Evolutionary conservation across 2,113 vertebrate species (phyloP).

Genomic region (Neodontobutis hainanensis): DNA sequence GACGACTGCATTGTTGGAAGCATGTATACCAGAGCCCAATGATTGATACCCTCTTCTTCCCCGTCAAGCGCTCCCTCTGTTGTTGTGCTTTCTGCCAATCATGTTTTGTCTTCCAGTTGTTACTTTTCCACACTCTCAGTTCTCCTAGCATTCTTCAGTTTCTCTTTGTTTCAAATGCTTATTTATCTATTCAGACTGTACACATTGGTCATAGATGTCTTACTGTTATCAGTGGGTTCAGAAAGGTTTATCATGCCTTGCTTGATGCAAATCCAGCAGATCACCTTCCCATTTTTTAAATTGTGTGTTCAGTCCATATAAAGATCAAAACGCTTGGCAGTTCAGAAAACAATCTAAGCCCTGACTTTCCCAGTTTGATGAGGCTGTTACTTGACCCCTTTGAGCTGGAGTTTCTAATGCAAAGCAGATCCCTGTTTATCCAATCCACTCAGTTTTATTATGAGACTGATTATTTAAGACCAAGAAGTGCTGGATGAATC

Average conservation of each 20-base stretch:
- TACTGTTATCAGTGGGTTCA: too few species aligned
- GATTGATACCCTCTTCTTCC: conserved; percentile 51
- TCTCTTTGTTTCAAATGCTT: conserved; percentile 64
- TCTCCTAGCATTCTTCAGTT: conserved; percentile 37
- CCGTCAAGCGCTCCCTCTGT: conserved; percentile 49
- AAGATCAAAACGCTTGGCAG: conserved; percentile 67
- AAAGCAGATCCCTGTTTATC: conserved; percentile 68
- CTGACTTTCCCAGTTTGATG: conserved; percentile 49
- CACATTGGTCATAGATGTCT: too few species aligned
- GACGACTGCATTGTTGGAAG: conserved; percentile 41
- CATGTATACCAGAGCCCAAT: conserved; percentile 32
- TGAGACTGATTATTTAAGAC: conserved; percentile 67
- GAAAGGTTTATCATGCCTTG: too few species aligned
- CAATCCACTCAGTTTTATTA: conserved; percentile 49
- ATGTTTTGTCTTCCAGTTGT: conserved; percentile 49
- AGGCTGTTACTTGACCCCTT: conserved; percentile 31
- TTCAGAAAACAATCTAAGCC: conserved; percentile 60
- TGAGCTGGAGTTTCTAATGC: conserved; percentile 53
- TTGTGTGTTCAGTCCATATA: conserved; percentile 60
- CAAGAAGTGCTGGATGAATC: conserved; percentile 39
- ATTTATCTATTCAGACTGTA: too few species aligned
- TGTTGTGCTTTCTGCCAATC: conserved; percentile 54
- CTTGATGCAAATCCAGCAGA: conserved; percentile 46
- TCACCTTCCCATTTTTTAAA: conserved; percentile 59
- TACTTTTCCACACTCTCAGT: conserved; percentile 9